Percentiles rank a stretch among this genome's conserved stretches.
Evolutionary conservation across 2,888 invertebrate species (phyloP).

Genomic region (Pharmacophagus antenor): DNA sequence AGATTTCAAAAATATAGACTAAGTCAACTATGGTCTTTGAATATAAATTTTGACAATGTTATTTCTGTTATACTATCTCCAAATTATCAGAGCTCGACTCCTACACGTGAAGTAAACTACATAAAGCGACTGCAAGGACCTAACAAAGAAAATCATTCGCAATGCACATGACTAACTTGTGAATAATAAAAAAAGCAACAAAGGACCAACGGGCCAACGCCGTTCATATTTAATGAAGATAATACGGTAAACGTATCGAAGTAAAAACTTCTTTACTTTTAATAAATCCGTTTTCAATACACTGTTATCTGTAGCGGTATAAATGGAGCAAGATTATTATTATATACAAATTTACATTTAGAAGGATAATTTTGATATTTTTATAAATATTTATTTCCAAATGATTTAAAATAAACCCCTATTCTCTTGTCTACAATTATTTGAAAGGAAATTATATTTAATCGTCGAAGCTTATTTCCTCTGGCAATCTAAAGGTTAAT

Average conservation of each 20-base stretch:
- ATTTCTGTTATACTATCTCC: background rate
- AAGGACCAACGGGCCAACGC: background rate
- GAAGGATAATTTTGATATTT: too few species aligned
- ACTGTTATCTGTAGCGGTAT: too few species aligned
- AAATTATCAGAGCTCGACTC: background rate
- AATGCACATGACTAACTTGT: background rate
- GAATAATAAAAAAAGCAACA: background rate
- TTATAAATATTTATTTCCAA: too few species aligned
- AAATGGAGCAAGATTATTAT: too few species aligned
- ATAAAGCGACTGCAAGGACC: background rate
- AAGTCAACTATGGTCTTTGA: too few species aligned
- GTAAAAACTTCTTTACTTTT: background rate
- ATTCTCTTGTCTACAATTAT: background rate
- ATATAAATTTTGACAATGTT: too few species aligned
- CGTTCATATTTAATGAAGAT: background rate
- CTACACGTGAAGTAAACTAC: background rate
- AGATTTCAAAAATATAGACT: too few species aligned
- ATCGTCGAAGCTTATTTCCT: background rate
- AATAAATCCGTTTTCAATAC: background rate
- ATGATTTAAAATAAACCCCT: too few species aligned
- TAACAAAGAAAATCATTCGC: conserved; percentile 2
- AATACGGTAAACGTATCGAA: background rate
- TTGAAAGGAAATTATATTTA: background rate
- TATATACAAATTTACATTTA: too few species aligned
- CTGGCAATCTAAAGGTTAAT: conserved; percentile 7